A percentile compares a stretch with the other conserved stretches of the same genome.
These are phyloP conservation scores for Phocides pigmalion DNA, from an alignment of 1,140 invertebrate genomes.

Conservation along the genomic window DNA sequence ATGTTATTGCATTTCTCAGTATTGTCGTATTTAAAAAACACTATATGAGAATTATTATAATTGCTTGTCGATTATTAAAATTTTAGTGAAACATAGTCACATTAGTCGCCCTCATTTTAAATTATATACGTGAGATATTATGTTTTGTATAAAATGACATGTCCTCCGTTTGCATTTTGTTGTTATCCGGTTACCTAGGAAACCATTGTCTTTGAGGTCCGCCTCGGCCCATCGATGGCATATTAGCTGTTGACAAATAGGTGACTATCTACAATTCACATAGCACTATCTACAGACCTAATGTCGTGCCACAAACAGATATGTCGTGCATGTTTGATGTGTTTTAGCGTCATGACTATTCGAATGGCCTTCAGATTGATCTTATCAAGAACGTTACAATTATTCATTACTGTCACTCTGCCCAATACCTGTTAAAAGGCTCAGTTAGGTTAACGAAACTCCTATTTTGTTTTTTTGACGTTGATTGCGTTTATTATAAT, in stretches of 20 bases:
- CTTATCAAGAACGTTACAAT: conserved; percentile 23
- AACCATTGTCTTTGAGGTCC: conserved; percentile 72
- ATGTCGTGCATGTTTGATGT: conserved; percentile 51
- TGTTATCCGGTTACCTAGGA: conserved; percentile 64
- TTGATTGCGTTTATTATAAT: no score
- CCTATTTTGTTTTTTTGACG: no score
- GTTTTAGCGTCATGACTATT: conserved; percentile 56
- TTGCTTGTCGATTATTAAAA: no score
- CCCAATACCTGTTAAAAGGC: not conserved
- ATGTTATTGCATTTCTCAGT: no score
- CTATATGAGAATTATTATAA: no score
- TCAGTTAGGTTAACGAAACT: no score
- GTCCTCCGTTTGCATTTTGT: conserved; percentile 52
- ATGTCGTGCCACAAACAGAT: conserved; percentile 53
- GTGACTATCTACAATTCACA: conserved; percentile 54
- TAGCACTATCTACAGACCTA: conserved; percentile 47
- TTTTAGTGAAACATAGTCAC: no score
- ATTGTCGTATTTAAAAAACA: no score
- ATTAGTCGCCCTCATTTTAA: no score
- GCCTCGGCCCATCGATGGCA: conserved; percentile 57
- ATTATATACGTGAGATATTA: no score
- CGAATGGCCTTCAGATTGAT: conserved; percentile 53
- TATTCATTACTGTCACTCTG: conserved; percentile 5
- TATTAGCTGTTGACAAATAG: conserved; percentile 79
- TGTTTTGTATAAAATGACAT: no score